Evolutionary conservation across 2,113 vertebrate genomes (phyloP), one percentile per base, ranked within the genome.

Genomic region (Oryzias curvinotus): DNA sequence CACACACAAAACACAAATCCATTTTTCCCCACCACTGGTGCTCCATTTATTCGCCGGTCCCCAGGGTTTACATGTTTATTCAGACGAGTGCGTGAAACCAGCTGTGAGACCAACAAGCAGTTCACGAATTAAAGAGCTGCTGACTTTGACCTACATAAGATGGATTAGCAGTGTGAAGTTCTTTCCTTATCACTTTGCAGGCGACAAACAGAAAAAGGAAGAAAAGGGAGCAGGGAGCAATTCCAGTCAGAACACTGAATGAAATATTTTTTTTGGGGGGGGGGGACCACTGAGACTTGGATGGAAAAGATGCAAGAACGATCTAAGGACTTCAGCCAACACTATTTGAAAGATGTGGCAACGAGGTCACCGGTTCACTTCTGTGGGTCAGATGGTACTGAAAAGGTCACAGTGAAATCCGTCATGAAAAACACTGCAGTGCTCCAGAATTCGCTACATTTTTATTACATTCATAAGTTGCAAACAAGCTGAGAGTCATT

Each of bases 71-170:
- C 4, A 50, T 21, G 23, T 47, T 47, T 23, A 46, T 28, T 52
- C 3, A 15, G 28, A 26, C 59, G 44, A 18, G 4, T 4, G n/a
- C 23, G 50, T 41, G 21, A 46, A 62, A 50, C 46, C 26, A 8
- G 5, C 1, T 10, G 30, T 16, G 6, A n/a, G 15, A 58, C 12
- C 55, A 42, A 57, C 30, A 55, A 78, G 57, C 65, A 45, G 70
- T 82, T 80, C 63, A 30, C 17, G 12, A 73, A 76, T 73, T 26
- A 83, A 63, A 48, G 52, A 36, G 69, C 70, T 46, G 46, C 45
- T 30, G 64, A 54, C 61, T 60, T 28, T 57, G 82, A 72, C 86
- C 84, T 63, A 86, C 63, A 82, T 78, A 69, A 43, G 45, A 69
- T 12, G n/a, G 71, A 83, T 87, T 71, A 85, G 43, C 62, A 6